These are phyloP conservation scores for Drosophila austrosaltans DNA, from an alignment of 2,888 invertebrate species.

Conservation along the genomic window DNA sequence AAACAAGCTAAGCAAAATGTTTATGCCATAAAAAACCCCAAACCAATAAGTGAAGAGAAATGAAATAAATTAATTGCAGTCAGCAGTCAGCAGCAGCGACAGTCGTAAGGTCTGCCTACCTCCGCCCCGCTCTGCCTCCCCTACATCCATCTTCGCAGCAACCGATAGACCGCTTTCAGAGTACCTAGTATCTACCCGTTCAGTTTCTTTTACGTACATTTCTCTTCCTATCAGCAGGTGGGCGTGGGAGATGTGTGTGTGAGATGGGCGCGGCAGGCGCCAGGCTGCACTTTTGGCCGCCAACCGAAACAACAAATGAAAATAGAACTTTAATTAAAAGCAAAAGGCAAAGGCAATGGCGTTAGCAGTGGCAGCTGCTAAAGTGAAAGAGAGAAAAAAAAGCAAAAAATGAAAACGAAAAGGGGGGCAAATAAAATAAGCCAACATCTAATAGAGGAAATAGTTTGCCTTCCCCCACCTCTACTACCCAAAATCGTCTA, in stretches of 20 bases:
- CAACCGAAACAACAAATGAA: slow-evolving; percentile 66
- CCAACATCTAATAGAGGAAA: slow-evolving; percentile 54
- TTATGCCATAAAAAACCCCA: slow-evolving; percentile 46
- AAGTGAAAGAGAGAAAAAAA: neutral
- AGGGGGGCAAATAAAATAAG: slow-evolving; percentile 37
- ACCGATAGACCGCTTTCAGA: neutral
- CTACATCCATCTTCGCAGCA: neutral
- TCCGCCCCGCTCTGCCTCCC: neutral
- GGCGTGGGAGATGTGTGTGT: slow-evolving; percentile 2
- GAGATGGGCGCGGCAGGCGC: slow-evolving; percentile 53
- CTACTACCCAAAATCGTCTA: neutral
- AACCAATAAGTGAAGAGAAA: slow-evolving; percentile 36
- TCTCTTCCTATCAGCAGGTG: slow-evolving; percentile 12
- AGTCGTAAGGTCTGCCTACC: neutral
- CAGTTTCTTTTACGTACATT: too few species aligned
- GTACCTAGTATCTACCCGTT: too few species aligned
- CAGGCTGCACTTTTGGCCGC: slow-evolving; percentile 43
- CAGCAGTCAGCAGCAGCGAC: slow-evolving; percentile 46
- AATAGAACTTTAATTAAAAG: slow-evolving; percentile 75
- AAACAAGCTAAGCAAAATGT: slow-evolving; percentile 60
- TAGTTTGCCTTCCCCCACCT: slow-evolving; percentile 31
- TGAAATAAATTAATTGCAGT: slow-evolving; percentile 71
- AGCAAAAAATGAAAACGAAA: neutral
- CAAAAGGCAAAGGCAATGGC: slow-evolving; percentile 20
- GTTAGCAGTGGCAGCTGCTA: slow-evolving; percentile 22